A percentile compares a stretch with the other conserved stretches of the same genome.
Evolutionary conservation across 2,113 vertebrate species (phyloP).

Genomic region (Misgurnus anguillicaudatus): DNA sequence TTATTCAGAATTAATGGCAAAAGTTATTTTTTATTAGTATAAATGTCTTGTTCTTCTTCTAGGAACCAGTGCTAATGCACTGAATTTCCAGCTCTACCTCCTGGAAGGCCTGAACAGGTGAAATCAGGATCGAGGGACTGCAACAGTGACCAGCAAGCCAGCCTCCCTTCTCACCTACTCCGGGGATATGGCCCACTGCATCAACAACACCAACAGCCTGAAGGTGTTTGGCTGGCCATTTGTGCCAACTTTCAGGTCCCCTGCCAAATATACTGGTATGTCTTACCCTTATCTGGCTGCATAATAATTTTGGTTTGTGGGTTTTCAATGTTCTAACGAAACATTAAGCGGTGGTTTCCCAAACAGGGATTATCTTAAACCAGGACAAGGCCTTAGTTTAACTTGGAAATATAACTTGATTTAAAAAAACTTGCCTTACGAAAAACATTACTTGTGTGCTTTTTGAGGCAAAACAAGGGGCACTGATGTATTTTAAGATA

Average conservation of each 20-base stretch:
- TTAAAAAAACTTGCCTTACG: too few species aligned
- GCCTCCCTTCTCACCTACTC: slow-evolving; percentile 7
- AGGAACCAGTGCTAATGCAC: slow-evolving; percentile 27
- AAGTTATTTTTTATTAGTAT: neutral
- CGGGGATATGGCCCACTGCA: slow-evolving; percentile 19
- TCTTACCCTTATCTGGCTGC: neutral
- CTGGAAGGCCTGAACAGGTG: slow-evolving; percentile 31
- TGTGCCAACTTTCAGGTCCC: slow-evolving; percentile 17
- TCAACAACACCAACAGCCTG: slow-evolving; percentile 32
- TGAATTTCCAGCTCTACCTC: slow-evolving; percentile 40
- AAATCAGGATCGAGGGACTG: neutral
- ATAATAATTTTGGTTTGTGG: neutral
- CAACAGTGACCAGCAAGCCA: slow-evolving; percentile 1
- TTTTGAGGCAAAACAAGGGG: too few species aligned
- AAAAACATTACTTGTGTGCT: too few species aligned
- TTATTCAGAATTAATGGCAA: neutral
- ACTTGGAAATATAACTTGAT: too few species aligned
- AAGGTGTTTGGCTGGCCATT: slow-evolving; percentile 28
- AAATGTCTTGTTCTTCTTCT: neutral
- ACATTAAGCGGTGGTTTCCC: too few species aligned
- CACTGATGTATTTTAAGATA: too few species aligned
- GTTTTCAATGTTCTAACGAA: slow-evolving; percentile 7
- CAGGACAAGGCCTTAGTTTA: too few species aligned
- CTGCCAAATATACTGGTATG: slow-evolving; percentile 39
- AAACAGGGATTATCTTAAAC: too few species aligned